Evolutionary conservation across 92 coral and sea anemone species (phyloP).

Genomic region (Nematostella vectensis): DNA sequence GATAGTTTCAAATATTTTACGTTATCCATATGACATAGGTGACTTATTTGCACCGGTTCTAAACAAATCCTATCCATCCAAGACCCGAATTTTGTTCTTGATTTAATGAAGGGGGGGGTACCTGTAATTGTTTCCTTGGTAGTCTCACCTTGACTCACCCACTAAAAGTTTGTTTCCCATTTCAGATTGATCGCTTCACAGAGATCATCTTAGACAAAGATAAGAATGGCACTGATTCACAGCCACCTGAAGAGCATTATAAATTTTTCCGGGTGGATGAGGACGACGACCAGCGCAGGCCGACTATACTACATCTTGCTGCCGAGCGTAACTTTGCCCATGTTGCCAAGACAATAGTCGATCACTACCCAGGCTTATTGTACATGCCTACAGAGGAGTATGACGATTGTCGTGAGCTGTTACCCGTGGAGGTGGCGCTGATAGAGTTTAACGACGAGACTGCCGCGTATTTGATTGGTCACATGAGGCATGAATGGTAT

Average conservation of each 20-base stretch:
- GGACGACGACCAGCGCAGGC: conserved; percentile 65
- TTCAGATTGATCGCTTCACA: conserved; percentile 87
- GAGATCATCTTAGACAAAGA: conserved; percentile 80
- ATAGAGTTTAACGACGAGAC: conserved; percentile 54
- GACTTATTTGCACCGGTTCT: too few species aligned
- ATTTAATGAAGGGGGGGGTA: too few species aligned
- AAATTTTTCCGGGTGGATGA: conserved; percentile 75
- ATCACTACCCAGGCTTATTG: conserved; percentile 54
- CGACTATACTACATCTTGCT: conserved; percentile 83
- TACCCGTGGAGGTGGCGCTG: conserved; percentile 82
- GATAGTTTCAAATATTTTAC: too few species aligned
- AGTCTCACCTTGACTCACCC: too few species aligned
- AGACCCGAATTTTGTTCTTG: too few species aligned
- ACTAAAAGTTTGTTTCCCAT: too few species aligned
- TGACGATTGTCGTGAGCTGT: conserved; percentile 32
- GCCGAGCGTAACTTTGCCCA: conserved; percentile 72
- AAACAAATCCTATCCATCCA: too few species aligned
- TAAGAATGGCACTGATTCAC: not conserved
- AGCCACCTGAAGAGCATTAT: conserved; percentile 37
- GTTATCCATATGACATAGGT: too few species aligned
- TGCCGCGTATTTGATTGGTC: conserved; percentile 76
- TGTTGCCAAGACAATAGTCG: conserved; percentile 66
- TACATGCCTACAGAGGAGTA: conserved; percentile 72
- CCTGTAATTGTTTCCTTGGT: too few species aligned
- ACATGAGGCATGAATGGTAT: conserved; percentile 96